phyloP scores from a whole-genome alignment of 2,888 invertebrate species.

The Pasiphila rectangulata region DNA sequence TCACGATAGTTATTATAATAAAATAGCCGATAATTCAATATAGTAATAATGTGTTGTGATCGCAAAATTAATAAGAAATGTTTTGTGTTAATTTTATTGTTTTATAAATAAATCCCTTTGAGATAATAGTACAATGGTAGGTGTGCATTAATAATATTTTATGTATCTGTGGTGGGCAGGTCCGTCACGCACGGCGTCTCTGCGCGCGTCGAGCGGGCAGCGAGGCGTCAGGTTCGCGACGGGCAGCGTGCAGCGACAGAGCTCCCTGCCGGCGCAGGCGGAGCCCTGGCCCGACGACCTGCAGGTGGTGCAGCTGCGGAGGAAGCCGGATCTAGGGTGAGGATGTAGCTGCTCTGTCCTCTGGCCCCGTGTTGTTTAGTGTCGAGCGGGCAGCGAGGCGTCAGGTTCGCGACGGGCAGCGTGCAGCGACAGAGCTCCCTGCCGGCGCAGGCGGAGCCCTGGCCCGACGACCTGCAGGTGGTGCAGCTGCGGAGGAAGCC shows the following conservation, averaged over 20 bases:
- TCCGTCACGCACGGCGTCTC: slow-evolving; percentile 86
- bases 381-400: slow-evolving; percentile 15
- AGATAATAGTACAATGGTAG: too few relatives aligned
- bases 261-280: slow-evolving; percentile 87
- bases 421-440: slow-evolving; percentile 86
- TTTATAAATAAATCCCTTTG: too few relatives aligned
- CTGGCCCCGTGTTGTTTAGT: neutral
- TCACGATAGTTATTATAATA: too few relatives aligned
- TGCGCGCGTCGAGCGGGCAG: slow-evolving; percentile 31
- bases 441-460: slow-evolving; percentile 86
- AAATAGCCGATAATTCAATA: too few relatives aligned
- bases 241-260: slow-evolving; percentile 81
- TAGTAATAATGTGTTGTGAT: too few relatives aligned
- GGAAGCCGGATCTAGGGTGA: slow-evolving; percentile 42
- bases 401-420: slow-evolving; percentile 30
- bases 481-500: slow-evolving; percentile 47
- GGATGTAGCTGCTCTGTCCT: neutral
- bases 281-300: slow-evolving; percentile 84
- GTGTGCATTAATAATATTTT: neutral
- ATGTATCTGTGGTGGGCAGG: slow-evolving; percentile 56
- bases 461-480: slow-evolving; percentile 78
- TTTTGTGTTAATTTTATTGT: too few relatives aligned
- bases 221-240: slow-evolving; percentile 28
- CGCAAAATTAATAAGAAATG: too few relatives aligned
- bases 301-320: slow-evolving; percentile 44